Evolutionary conservation across 2,113 vertebrate species (phyloP).

Genomic region (Dolichotis patagonum): DNA sequence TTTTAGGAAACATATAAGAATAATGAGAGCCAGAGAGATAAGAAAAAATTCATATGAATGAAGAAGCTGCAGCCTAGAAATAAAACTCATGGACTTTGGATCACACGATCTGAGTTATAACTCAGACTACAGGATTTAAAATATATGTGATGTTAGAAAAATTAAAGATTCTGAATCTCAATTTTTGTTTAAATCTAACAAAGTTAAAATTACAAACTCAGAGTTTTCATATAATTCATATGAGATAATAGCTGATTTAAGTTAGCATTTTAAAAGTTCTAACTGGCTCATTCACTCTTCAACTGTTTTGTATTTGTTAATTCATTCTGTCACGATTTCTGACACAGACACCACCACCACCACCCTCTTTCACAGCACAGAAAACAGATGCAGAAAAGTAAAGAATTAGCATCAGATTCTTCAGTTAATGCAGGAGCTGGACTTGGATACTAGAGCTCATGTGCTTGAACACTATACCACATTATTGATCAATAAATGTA

Average conservation of each 20-base stretch:
- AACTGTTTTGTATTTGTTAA: not conserved
- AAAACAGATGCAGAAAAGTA: not conserved
- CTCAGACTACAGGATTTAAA: not conserved
- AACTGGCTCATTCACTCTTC: not conserved
- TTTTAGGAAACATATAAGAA: not conserved
- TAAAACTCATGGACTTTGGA: not conserved
- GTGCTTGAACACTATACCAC: not conserved
- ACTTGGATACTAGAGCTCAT: not conserved
- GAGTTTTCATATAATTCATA: not conserved
- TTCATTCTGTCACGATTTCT: not conserved
- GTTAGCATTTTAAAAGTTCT: not conserved
- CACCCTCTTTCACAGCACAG: not conserved
- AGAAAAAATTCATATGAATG: not conserved
- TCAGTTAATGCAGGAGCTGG: not conserved
- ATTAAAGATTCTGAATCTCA: not conserved
- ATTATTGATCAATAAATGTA: not conserved
- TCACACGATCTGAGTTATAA: not conserved
- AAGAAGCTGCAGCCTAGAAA: not conserved
- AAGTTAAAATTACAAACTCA: not conserved
- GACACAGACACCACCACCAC: not conserved
- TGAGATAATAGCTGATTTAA: not conserved
- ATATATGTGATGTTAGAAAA: not conserved
- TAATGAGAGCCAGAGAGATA: not conserved
- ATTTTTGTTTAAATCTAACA: slow-evolving; percentile 15
- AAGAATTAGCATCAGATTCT: not conserved